phyloP scores from a whole-genome alignment of 2,888 invertebrate genomes.

The Flabesymbios commensalis region DNA sequence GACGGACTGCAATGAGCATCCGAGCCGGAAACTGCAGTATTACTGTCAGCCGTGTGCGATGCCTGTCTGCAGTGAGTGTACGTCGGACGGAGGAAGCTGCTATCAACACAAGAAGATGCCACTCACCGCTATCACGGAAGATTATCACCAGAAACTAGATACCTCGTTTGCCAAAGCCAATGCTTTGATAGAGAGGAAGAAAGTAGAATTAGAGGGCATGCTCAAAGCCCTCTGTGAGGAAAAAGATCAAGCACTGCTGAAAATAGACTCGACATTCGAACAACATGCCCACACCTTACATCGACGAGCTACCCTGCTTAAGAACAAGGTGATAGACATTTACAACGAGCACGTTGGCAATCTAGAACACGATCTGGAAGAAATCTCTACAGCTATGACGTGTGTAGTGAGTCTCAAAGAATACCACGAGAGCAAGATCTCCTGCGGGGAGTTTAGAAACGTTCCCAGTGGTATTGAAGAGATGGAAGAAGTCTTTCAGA shows the following conservation, averaged over 20 bases:
- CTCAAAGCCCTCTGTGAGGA: constrained; percentile 32
- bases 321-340: constrained; percentile 39
- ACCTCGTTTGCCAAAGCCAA: constrained; percentile 30
- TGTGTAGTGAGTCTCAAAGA: constrained; percentile 39
- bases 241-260: constrained; percentile 35
- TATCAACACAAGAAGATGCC: constrained; percentile 22
- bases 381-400: constrained; percentile 37
- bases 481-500: constrained; percentile 31
- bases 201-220: constrained; percentile 31
- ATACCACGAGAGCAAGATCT: constrained; percentile 34
- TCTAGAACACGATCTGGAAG: constrained; percentile 35
- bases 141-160: constrained; percentile 33
- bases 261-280: constrained; percentile 37
- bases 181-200: constrained; percentile 33
- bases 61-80: constrained; percentile 24
- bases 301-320: constrained; percentile 36
- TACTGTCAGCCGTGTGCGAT: constrained; percentile 16
- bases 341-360: constrained; percentile 34
- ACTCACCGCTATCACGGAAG: constrained; percentile 32
- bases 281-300: constrained; percentile 33
- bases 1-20: constrained; percentile 23
- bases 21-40: constrained; percentile 6
- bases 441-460: constrained; percentile 28
- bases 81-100: constrained; percentile 14
- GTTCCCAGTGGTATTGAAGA: constrained; percentile 31